Evolutionary conservation across 2,113 vertebrate species (phyloP).

Genomic region (Datnioides undecimradiatus): DNA sequence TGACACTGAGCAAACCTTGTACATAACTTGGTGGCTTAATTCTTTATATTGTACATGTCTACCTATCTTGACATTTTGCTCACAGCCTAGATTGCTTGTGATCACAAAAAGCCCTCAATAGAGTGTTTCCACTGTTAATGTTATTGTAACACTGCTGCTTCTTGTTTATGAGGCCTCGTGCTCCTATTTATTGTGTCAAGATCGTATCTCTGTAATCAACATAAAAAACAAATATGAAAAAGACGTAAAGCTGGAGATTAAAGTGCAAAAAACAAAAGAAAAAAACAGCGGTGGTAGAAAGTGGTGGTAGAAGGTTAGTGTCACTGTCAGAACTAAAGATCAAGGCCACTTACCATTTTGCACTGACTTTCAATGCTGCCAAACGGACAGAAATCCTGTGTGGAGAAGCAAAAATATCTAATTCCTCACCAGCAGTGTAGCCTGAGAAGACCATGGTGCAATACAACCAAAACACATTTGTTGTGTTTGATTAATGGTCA

Average conservation of each 20-base stretch:
- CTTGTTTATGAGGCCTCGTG: not conserved
- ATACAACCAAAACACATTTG: slow-evolving; percentile 5
- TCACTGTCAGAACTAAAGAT: slow-evolving; percentile 5
- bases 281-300: too few relatives aligned
- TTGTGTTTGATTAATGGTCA: not conserved
- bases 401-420: slow-evolving; percentile 1
- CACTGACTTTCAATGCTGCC: not conserved
- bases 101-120: too few relatives aligned
- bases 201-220: not conserved
- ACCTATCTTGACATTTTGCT: not conserved
- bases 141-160: slow-evolving; percentile 4
- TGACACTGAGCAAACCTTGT: not conserved
- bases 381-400: slow-evolving; percentile 14
- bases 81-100: too few relatives aligned
- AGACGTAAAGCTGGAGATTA: too few relatives aligned
- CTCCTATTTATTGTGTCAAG: too few relatives aligned
- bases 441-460: slow-evolving; percentile 8
- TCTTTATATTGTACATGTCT: not conserved
- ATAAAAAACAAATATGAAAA: not conserved
- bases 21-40: not conserved
- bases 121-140: not conserved
- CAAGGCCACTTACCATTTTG: slow-evolving; percentile 47
- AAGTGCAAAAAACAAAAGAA: too few relatives aligned
- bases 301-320: not conserved
- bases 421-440: not conserved